phyloP scores from a whole-genome alignment of 1,140 invertebrate species.

The Macrostomum lignano region DNA sequence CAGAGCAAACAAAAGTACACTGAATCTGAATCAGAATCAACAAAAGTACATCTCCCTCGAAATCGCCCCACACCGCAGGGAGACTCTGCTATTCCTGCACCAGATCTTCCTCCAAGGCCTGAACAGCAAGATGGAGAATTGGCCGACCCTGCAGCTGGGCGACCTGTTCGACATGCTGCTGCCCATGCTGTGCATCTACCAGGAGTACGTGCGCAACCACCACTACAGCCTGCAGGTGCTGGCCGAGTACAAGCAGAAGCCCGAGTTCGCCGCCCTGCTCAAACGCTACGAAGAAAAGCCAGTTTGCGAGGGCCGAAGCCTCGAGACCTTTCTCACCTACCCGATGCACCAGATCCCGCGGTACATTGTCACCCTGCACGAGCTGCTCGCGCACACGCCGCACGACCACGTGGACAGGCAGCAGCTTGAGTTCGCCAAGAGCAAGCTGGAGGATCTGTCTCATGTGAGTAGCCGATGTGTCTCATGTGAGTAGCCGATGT shows the following conservation, averaged over 20 bases:
- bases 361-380: conserved; percentile 66
- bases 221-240: conserved; percentile 69
- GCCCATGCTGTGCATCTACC: conserved; percentile 70
- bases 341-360: conserved; percentile 81
- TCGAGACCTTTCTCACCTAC: conserved; percentile 68
- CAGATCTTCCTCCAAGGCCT: conserved; percentile 80
- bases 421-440: conserved; percentile 54
- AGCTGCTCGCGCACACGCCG: conserved; percentile 61
- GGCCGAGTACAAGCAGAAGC: conserved; percentile 61
- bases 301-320: conserved; percentile 46
- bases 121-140: conserved; percentile 59
- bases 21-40: too few relatives aligned
- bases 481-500: too few relatives aligned
- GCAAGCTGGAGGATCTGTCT: conserved; percentile 59
- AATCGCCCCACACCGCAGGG: too few relatives aligned
- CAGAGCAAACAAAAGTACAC: too few relatives aligned
- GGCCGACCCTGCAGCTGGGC: conserved; percentile 60
- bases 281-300: conserved; percentile 54
- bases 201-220: conserved; percentile 71
- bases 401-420: conserved; percentile 74
- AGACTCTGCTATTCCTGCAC: conserved; percentile 68
- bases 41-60: too few relatives aligned
- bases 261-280: conserved; percentile 48
- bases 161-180: conserved; percentile 72
- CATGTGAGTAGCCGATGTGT: conserved; percentile 29